Percentiles rank a stretch among this genome's conserved stretches.
Evolutionary conservation across 1,140 invertebrate species (phyloP).

Genomic region (Metaphire vulgaris): DNA sequence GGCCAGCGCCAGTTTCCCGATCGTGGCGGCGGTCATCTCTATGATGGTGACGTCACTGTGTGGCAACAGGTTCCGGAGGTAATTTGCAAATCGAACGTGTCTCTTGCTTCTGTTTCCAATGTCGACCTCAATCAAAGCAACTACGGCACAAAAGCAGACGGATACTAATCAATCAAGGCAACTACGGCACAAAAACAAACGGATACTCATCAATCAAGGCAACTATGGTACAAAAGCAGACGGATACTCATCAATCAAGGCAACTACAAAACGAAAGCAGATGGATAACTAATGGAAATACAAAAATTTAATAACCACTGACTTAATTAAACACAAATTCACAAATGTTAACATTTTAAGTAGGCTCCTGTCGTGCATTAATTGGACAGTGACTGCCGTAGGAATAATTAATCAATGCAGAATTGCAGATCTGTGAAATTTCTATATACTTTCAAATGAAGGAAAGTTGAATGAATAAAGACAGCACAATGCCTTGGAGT

Average conservation of each 20-base stretch:
- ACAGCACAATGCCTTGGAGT: too few species aligned
- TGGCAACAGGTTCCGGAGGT: conserved; percentile 78
- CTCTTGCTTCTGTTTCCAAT: conserved; percentile 82
- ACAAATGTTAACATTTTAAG: too few species aligned
- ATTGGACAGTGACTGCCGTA: too few species aligned
- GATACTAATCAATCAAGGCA: conserved; percentile 10
- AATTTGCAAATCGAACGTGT: conserved; percentile 86
- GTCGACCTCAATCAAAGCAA: conserved; percentile 84
- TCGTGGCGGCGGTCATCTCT: conserved; percentile 90
- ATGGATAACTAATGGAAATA: neutral
- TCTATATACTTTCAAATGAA: too few species aligned
- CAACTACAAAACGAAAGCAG: neutral
- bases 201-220: conserved; percentile 68
- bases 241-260: conserved; percentile 12
- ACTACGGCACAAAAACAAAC: neutral
- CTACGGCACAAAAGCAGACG: conserved; percentile 53
- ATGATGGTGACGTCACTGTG: conserved; percentile 85
- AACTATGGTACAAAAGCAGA: conserved; percentile 56
- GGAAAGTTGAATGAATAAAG: too few species aligned
- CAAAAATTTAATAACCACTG: too few species aligned
- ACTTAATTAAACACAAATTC: too few species aligned
- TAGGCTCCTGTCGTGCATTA: too few species aligned
- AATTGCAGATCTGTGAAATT: too few species aligned
- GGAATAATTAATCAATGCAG: too few species aligned
- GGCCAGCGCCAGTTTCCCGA: conserved; percentile 80